Evolutionary conservation across 2,113 vertebrate species (phyloP).

Genomic region (Atherinomorus stipes): DNA sequence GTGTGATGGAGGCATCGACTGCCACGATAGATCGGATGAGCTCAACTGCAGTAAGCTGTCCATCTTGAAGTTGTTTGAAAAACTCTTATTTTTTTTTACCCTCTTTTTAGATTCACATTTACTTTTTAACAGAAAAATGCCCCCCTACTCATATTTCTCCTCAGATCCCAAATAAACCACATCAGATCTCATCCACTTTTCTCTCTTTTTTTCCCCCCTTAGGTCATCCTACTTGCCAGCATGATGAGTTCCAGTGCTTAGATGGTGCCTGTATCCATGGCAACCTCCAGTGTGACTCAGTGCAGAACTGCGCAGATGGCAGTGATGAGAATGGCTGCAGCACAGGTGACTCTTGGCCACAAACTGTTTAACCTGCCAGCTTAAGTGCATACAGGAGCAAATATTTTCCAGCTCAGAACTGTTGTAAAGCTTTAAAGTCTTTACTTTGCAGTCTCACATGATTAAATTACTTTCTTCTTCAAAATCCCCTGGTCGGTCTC

Average conservation of each 20-base stretch:
- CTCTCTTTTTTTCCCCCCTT: background rate
- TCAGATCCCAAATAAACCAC: background rate
- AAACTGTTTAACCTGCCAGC: background rate
- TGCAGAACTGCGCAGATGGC: slow-evolving; percentile 83
- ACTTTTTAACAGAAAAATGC: too few relatives aligned
- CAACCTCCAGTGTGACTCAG: slow-evolving; percentile 83
- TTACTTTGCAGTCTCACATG: background rate
- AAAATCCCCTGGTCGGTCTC: background rate
- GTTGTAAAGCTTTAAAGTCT: background rate
- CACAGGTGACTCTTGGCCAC: slow-evolving; percentile 74
- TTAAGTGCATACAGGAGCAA: background rate
- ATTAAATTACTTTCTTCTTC: background rate
- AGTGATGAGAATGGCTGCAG: slow-evolving; percentile 87
- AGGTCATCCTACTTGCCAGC: slow-evolving; percentile 82
- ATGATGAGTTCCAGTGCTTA: slow-evolving; percentile 86
- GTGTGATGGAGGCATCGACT: slow-evolving; percentile 85
- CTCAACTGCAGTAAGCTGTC: slow-evolving; percentile 84
- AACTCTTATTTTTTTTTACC: background rate
- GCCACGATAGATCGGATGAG: slow-evolving; percentile 87
- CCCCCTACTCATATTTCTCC: too few relatives aligned
- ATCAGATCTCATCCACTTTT: background rate
- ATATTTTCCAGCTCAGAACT: background rate
- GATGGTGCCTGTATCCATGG: slow-evolving; percentile 87
- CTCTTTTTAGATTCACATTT: background rate
- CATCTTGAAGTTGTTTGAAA: background rate